These are phyloP conservation scores for Eilema depressum DNA, from an alignment of 2,888 invertebrate species.

Conservation along the genomic window DNA sequence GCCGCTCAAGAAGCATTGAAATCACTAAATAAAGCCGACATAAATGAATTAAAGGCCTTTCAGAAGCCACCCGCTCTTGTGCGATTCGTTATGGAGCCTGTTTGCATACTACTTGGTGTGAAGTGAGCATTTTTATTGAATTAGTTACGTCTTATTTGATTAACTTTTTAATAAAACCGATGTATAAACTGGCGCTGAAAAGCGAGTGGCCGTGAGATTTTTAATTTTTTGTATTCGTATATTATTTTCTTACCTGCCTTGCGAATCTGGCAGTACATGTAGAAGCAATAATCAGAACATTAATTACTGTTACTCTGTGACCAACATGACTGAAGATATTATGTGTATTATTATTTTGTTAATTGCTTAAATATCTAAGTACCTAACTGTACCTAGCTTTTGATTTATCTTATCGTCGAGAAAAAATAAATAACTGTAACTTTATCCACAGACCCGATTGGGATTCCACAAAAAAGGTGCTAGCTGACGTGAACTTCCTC, in stretches of 20 bases:
- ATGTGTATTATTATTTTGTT: too few species aligned
- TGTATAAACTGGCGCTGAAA: too few species aligned
- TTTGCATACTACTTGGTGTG: constrained; percentile 93
- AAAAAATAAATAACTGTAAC: not conserved
- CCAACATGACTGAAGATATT: too few species aligned
- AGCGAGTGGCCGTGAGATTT: too few species aligned
- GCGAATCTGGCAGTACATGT: too few species aligned
- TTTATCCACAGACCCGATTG: constrained; percentile 91
- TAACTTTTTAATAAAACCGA: too few species aligned
- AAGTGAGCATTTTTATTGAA: constrained; percentile 88
- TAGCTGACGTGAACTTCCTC: constrained; percentile 94
- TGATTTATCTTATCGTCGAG: not conserved
- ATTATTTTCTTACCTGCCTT: too few species aligned
- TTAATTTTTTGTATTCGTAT: too few species aligned
- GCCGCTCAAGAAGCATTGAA: constrained; percentile 94
- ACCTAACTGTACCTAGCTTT: not conserved
- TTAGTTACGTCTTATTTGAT: too few species aligned
- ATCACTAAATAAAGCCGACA: constrained; percentile 95
- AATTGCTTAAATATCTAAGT: too few species aligned
- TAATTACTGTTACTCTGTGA: too few species aligned
- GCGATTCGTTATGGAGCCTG: constrained; percentile 96
- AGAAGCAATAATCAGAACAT: too few species aligned
- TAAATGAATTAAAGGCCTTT: constrained; percentile 95
- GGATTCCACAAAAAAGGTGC: constrained; percentile 92
- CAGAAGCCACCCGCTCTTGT: constrained; percentile 95